These are phyloP conservation scores for Melolontha melolontha DNA, from an alignment of 2,888 invertebrate genomes.

Conservation along the genomic window DNA sequence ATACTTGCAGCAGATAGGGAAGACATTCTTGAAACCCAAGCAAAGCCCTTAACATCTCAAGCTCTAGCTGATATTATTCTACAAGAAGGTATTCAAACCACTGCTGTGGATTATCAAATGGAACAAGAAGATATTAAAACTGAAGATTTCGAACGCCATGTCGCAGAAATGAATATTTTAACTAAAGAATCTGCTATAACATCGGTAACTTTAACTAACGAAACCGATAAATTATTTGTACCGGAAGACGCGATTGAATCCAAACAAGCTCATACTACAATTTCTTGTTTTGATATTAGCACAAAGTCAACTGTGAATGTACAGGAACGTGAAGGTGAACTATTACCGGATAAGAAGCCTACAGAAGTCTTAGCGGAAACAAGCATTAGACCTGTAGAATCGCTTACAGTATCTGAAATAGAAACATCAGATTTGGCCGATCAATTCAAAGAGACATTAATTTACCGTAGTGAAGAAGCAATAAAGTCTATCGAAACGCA, in stretches of 20 bases:
- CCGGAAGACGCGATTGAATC: conserved; percentile 63
- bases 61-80: conserved; percentile 68
- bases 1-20: conserved; percentile 76
- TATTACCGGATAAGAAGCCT: conserved; percentile 68
- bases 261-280: conserved; percentile 66
- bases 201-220: conserved; percentile 70
- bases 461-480: conserved; percentile 69
- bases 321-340: conserved; percentile 76
- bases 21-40: conserved; percentile 66
- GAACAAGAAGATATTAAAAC: conserved; percentile 71
- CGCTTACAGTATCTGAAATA: conserved; percentile 72
- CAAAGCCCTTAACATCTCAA: conserved; percentile 63
- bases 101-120: conserved; percentile 74
- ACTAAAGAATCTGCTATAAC: conserved; percentile 74
- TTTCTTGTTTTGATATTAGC: conserved; percentile 71
- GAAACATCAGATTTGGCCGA: conserved; percentile 69
- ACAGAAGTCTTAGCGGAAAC: conserved; percentile 70
- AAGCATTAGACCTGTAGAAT: conserved; percentile 71
- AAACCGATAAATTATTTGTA: conserved; percentile 71
- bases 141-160: conserved; percentile 67
- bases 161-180: conserved; percentile 71
- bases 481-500: conserved; percentile 69
- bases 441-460: conserved; percentile 68
- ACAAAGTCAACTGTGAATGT: conserved; percentile 71
- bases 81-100: conserved; percentile 71